Evolutionary conservation across 2,888 invertebrate species (phyloP).

Genomic region (Drosophila rellima): DNA sequence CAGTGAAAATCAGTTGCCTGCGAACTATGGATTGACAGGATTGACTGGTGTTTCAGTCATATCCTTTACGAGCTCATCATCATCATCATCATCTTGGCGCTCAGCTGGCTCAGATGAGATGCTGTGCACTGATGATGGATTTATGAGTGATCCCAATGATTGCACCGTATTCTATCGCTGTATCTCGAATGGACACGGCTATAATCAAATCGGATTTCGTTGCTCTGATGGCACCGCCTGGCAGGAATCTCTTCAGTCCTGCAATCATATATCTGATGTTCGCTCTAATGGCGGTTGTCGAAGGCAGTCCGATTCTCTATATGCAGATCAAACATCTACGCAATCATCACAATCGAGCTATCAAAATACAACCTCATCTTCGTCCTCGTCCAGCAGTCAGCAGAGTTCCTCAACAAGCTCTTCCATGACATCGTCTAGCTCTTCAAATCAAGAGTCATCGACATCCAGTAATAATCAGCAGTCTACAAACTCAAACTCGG

Average conservation of each 20-base stretch:
- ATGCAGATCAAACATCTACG: slow-evolving; percentile 70
- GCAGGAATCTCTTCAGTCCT: slow-evolving; percentile 89
- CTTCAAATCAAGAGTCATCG: slow-evolving; percentile 54
- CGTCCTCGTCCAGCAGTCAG: slow-evolving; percentile 67
- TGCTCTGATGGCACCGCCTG: slow-evolving; percentile 93
- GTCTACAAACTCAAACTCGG: slow-evolving; percentile 45
- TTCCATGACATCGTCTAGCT: slow-evolving; percentile 49
- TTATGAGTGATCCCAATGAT: slow-evolving; percentile 89
- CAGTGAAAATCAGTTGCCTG: slow-evolving; percentile 70
- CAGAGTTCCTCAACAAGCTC: slow-evolving; percentile 75
- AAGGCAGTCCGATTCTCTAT: slow-evolving; percentile 54
- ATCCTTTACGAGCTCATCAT: slow-evolving; percentile 83
- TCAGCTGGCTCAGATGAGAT: slow-evolving; percentile 68
- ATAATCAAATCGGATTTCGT: slow-evolving; percentile 89
- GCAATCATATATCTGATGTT: slow-evolving; percentile 89
- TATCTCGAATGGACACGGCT: slow-evolving; percentile 88
- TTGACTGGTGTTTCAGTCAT: slow-evolving; percentile 84
- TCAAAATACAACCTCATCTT: slow-evolving; percentile 74
- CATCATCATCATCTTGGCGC: slow-evolving; percentile 74
- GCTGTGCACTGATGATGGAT: slow-evolving; percentile 89
- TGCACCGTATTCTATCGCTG: slow-evolving; percentile 93
- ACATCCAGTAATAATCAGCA: slow-evolving; percentile 59
- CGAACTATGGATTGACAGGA: slow-evolving; percentile 82
- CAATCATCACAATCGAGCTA: slow-evolving; percentile 70
- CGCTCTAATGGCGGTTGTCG: slow-evolving; percentile 87